Percentiles rank a stretch among this genome's conserved stretches.
These are phyloP conservation scores for Clarias magur DNA, from an alignment of 2,113 vertebrate species.

Conservation along the genomic window DNA sequence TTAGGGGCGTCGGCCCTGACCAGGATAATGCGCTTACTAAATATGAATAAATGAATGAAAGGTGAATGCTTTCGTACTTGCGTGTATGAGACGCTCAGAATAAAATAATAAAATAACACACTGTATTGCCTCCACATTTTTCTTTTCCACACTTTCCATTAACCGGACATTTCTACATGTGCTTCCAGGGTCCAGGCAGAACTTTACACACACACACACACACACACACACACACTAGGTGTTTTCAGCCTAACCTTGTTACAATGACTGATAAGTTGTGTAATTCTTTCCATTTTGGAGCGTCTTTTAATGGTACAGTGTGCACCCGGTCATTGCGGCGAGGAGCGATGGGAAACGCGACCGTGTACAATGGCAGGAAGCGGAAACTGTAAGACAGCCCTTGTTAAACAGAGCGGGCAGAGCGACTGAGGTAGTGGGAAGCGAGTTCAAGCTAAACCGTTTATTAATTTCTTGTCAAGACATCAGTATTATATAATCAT, in stretches of 20 bases:
- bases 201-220: neutral
- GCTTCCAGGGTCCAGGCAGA: neutral
- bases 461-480: neutral
- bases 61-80: neutral
- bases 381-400: conserved; percentile 57
- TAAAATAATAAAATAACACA: neutral
- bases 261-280: neutral
- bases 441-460: neutral
- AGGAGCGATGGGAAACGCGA: conserved; percentile 55
- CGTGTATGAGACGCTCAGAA: neutral
- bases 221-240: conserved; percentile 5
- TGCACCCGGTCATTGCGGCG: conserved; percentile 53
- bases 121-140: neutral
- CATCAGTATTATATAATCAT: neutral
- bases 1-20: neutral
- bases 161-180: neutral
- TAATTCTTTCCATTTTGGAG: conserved; percentile 12
- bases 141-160: neutral
- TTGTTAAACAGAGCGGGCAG: conserved; percentile 4
- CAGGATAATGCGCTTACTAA: neutral
- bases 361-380: conserved; percentile 70
- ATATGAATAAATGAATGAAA: neutral
- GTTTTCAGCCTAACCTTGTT: neutral
- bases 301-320: neutral
- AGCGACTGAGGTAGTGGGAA: neutral